Base-by-base conservation (phyloP, 1,140 invertebrate species). In the Aricia agestis region DNA sequence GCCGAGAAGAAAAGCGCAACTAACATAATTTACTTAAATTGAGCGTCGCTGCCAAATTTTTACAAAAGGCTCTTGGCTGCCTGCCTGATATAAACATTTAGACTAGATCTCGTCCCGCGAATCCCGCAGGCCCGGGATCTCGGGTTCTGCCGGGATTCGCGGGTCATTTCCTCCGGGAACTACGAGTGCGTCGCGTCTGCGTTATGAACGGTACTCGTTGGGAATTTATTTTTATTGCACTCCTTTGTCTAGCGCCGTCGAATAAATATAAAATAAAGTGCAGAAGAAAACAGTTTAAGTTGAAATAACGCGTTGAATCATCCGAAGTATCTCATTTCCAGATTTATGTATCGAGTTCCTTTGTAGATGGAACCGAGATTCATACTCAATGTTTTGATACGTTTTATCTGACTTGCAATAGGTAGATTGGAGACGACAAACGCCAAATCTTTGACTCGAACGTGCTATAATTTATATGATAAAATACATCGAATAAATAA, bases 131-230 rank as follows among this genome's bases (percentile, higher is more conserved):
- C 59, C 59, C 59, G 59, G 36, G 0, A 4, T 52, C 45, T 52
- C 59, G 59, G 36, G 0, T 36, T 52, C 45, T 52, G 13, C 45
- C 45, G 45, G 45, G 45, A 52, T 52, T 52, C 71, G 70, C 72
- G 77, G 72, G 70, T 74, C 78, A 80, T 80, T 77, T 78, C 75
- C 76, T 76, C 74, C 73, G 75, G 76, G 73, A 77, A 80, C 75
- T 76, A 76, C 78, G 76, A 80, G 76, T 78, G 68, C 69, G 69
- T 42, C 67, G 66, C 71, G 58, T 59, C 69, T 68, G 68, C 72
- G 57, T 75, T 71, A 67, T 71, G 68, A 69, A 69, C 59, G 68
- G 41, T 61, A 41, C 57, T 69, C 18, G 10, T 63, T 63, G 19
- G 1, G 19, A 63, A 63, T 63, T 63, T 63, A 63, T 63, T 63